phyloP scores from a whole-genome alignment of 2,888 invertebrate species.

The Platynereis dumerilii region DNA sequence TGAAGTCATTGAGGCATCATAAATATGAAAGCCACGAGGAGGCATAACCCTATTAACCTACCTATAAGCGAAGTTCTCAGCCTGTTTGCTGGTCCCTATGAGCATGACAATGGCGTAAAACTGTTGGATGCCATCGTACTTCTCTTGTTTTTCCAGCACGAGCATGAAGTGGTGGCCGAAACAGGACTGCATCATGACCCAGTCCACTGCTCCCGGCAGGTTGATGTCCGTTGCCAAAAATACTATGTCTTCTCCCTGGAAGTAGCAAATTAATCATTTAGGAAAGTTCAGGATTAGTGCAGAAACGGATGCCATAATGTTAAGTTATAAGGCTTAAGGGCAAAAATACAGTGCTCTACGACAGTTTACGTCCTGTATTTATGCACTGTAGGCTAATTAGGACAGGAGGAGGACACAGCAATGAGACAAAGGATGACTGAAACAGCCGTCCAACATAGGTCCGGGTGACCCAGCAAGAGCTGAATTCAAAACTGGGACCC shows the following conservation, averaged over 20 bases:
- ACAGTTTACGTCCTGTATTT: too few species aligned
- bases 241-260: conserved; percentile 94
- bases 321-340: too few species aligned
- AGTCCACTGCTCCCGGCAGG: conserved; percentile 97
- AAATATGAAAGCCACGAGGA: too few species aligned
- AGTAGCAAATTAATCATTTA: not conserved
- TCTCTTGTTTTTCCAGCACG: conserved; percentile 88
- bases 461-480: too few species aligned
- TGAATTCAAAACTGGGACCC: too few species aligned
- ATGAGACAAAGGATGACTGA: too few species aligned
- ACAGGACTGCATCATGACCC: conserved; percentile 99
- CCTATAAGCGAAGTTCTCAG: conserved; percentile 97
- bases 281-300: not conserved
- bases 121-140: conserved; percentile 78
- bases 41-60: too few species aligned
- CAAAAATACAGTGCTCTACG: not conserved
- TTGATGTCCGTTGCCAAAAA: conserved; percentile 99
- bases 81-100: conserved; percentile 98
- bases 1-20: too few species aligned
- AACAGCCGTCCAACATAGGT: too few species aligned
- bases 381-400: too few species aligned
- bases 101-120: conserved; percentile 93
- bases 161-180: conserved; percentile 99
- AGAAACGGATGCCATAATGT: too few species aligned
- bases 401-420: too few species aligned